phyloP scores from a whole-genome alignment of 2,113 vertebrate genomes.

The Odocoileus hemionus region DNA sequence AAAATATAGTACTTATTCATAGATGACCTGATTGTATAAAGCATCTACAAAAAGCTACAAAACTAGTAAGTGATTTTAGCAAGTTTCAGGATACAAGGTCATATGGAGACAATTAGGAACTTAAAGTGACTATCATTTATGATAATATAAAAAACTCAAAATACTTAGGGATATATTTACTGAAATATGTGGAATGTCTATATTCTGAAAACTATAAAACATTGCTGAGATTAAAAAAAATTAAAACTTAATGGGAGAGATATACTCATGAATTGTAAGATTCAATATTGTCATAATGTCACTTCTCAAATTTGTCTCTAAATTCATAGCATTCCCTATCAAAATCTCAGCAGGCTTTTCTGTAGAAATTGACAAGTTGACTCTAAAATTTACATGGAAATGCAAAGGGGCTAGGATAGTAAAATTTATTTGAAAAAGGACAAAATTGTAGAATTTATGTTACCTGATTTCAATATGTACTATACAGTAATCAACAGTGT shows the following conservation, averaged over 20 bases:
- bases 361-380: background rate
- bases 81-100: background rate
- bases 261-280: background rate
- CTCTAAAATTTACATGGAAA: conserved; percentile 16
- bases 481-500: background rate
- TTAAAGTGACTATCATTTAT: background rate
- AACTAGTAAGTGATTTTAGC: conserved; percentile 18
- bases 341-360: background rate
- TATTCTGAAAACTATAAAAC: background rate
- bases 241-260: background rate
- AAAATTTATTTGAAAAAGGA: background rate
- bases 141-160: background rate
- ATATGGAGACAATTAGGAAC: background rate
- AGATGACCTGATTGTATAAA: background rate
- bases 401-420: background rate
- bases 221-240: background rate
- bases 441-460: background rate
- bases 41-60: background rate
- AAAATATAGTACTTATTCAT: background rate
- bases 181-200: background rate
- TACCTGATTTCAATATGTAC: background rate
- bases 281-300: background rate
- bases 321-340: background rate
- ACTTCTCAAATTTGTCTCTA: background rate
- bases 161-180: background rate